A percentile compares a stretch with the other conserved stretches of the same genome.
Evolutionary conservation across 2,113 vertebrate species (phyloP).

Genomic region (Pleuronectes platessa): DNA sequence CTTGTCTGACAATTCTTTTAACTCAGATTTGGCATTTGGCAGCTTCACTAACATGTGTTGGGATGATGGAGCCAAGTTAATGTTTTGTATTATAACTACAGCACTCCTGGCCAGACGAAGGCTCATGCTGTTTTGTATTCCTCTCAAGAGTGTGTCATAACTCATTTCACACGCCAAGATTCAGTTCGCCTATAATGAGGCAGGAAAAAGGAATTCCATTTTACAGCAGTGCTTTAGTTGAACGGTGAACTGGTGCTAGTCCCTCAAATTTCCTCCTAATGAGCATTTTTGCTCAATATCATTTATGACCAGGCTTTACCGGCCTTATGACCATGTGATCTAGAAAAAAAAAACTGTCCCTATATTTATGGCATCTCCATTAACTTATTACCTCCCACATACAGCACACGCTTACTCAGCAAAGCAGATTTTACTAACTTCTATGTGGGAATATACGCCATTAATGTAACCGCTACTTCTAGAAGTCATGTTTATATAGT

Average conservation of each 20-base stretch:
- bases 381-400: slow-evolving; percentile 54
- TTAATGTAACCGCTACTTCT: slow-evolving; percentile 4
- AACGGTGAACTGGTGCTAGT: slow-evolving; percentile 58
- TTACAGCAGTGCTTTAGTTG: slow-evolving; percentile 66
- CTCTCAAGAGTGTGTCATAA: slow-evolving; percentile 87
- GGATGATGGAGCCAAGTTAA: slow-evolving; percentile 93
- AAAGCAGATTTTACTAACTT: slow-evolving; percentile 41
- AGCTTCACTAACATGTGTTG: slow-evolving; percentile 92
- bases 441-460: slow-evolving; percentile 6
- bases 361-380: slow-evolving; percentile 52
- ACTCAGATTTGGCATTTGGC: slow-evolving; percentile 92
- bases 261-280: slow-evolving; percentile 72
- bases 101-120: slow-evolving; percentile 86
- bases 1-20: slow-evolving; percentile 78
- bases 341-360: slow-evolving; percentile 27
- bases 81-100: slow-evolving; percentile 93
- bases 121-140: slow-evolving; percentile 89
- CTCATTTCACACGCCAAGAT: slow-evolving; percentile 89
- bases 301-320: slow-evolving; percentile 54
- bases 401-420: slow-evolving; percentile 52
- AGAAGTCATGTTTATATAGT: background rate
- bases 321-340: slow-evolving; percentile 55
- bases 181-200: slow-evolving; percentile 84
- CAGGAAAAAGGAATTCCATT: slow-evolving; percentile 70
- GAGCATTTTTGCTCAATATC: slow-evolving; percentile 69